Conservation (phyloP, 1,140 invertebrate genomes). For the Sycobia sp. region DNA sequence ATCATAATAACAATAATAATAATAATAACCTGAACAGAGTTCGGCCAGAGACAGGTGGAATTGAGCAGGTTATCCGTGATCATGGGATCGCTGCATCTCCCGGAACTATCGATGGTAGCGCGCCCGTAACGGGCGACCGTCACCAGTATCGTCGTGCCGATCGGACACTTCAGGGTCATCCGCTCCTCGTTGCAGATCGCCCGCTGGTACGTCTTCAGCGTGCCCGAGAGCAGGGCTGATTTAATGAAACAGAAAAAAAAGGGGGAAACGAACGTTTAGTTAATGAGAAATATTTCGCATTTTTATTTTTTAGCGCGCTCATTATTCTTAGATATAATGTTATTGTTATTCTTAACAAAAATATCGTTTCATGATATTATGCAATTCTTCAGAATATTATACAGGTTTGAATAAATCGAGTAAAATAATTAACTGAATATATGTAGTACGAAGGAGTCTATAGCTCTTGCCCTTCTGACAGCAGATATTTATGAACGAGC, state of each 20-base stretch:
- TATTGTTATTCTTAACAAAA: too few species aligned
- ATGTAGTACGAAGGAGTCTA: too few species aligned
- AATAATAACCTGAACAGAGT: constrained; percentile 63
- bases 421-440: too few species aligned
- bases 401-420: too few species aligned
- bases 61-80: constrained; percentile 49
- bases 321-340: too few species aligned
- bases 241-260: constrained; percentile 4
- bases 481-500: too few species aligned
- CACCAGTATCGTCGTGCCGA: constrained; percentile 85
- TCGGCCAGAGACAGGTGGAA: constrained; percentile 63
- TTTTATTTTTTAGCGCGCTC: too few species aligned
- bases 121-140: constrained; percentile 76
- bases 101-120: constrained; percentile 53
- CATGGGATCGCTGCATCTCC: constrained; percentile 53
- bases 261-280: not conserved
- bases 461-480: too few species aligned
- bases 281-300: too few species aligned
- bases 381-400: too few species aligned
- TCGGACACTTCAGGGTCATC: constrained; percentile 81
- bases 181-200: constrained; percentile 86
- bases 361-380: too few species aligned
- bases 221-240: constrained; percentile 84
- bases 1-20: too few species aligned
- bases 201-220: constrained; percentile 84